Evolutionary conservation across 1,140 invertebrate species (phyloP).

Genomic region (Aporrectodea caliginosa): DNA sequence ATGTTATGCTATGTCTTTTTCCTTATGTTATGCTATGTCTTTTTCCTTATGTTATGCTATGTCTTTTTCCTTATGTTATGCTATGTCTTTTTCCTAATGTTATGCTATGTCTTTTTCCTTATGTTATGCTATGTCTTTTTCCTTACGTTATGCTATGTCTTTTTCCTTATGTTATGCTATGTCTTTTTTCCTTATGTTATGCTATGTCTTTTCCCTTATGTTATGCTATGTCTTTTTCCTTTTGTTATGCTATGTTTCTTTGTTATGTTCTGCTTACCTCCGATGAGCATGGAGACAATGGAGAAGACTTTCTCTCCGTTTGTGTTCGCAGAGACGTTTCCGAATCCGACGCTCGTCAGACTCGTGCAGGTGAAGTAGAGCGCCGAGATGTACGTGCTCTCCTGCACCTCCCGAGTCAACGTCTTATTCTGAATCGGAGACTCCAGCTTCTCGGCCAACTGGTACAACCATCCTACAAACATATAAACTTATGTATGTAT

Average conservation of each 20-base stretch:
- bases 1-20: too few species aligned
- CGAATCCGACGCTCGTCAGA: constrained; percentile 92
- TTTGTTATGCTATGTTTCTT: neutral
- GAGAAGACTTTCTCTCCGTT: constrained; percentile 85
- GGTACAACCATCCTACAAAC: constrained; percentile 53
- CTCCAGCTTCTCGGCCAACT: constrained; percentile 47
- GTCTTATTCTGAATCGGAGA: constrained; percentile 42
- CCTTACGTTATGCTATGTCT: neutral
- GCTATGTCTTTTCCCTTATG: constrained; percentile 38
- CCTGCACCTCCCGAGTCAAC: constrained; percentile 51
- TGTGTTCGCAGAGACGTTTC: constrained; percentile 94
- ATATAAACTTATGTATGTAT: too few species aligned
- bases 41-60: too few species aligned
- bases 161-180: neutral
- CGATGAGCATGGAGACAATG: constrained; percentile 88
- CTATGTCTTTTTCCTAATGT: neutral
- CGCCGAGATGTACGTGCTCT: constrained; percentile 75
- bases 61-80: too few species aligned
- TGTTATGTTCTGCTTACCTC: constrained; percentile 63
- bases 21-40: too few species aligned
- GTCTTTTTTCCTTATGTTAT: neutral
- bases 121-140: neutral
- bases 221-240: neutral
- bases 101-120: neutral
- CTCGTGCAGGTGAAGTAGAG: constrained; percentile 95